These are phyloP conservation scores for Orussus abietinus DNA, from an alignment of 1,140 invertebrate genomes.

Conservation along the genomic window DNA sequence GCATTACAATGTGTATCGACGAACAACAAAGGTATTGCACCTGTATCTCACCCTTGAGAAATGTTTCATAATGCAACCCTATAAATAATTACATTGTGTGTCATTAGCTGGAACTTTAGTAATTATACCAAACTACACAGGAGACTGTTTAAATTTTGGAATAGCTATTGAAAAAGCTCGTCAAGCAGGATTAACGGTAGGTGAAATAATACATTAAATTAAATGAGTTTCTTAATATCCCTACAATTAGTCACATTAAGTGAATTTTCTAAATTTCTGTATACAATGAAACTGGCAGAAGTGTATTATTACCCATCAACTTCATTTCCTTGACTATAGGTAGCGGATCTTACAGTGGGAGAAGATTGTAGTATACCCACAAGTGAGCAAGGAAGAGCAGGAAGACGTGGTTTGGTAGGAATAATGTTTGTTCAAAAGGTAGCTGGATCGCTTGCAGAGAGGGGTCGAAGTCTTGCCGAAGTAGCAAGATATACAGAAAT, in stretches of 20 bases:
- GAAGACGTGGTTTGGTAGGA: conserved; percentile 73
- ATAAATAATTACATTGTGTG: conserved; percentile 1
- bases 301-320: no score
- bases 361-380: conserved; percentile 69
- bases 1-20: conserved; percentile 59
- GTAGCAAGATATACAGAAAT: conserved; percentile 49
- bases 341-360: conserved; percentile 65
- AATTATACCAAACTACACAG: conserved; percentile 82
- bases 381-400: conserved; percentile 57
- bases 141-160: conserved; percentile 83
- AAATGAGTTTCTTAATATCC: no score
- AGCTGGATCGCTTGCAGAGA: conserved; percentile 68
- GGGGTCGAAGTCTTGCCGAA: conserved; percentile 56
- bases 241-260: no score
- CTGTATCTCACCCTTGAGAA: neutral
- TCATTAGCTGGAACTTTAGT: conserved; percentile 67
- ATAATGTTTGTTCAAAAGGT: conserved; percentile 72
- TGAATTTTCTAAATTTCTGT: no score
- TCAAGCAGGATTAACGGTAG: conserved; percentile 61
- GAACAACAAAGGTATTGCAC: conserved; percentile 57
- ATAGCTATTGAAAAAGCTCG: conserved; percentile 72
- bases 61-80: neutral
- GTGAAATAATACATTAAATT: conserved; percentile 5
- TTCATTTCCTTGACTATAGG: no score
- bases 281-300: no score